These are phyloP conservation scores for Misgurnus mizolepis DNA, from an alignment of 2,113 vertebrate genomes.

Conservation along the genomic window DNA sequence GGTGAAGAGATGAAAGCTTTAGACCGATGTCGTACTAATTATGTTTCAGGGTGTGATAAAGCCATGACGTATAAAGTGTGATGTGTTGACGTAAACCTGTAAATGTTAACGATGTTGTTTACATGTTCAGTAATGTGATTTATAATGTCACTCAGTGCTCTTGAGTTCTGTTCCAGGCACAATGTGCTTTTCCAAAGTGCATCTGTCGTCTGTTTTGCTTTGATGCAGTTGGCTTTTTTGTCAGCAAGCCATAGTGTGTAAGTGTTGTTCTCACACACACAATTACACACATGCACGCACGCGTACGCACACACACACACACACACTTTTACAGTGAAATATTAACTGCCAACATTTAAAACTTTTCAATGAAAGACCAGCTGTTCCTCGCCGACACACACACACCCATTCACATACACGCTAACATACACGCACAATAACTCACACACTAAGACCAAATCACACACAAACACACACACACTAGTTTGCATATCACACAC, in stretches of 20 bases:
- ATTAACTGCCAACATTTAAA: constrained; percentile 68
- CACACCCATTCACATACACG: too few species aligned
- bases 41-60: too few species aligned
- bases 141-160: neutral
- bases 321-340: constrained; percentile 62
- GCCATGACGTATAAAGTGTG: too few species aligned
- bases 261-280: neutral
- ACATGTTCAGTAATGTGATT: neutral
- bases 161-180: neutral
- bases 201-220: constrained; percentile 40
- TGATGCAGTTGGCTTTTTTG: constrained; percentile 55
- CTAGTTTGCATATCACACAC: too few species aligned
- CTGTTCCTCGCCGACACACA: constrained; percentile 60
- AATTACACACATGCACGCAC: neutral
- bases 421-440: too few species aligned
- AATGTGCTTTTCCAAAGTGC: neutral
- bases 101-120: neutral
- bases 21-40: too few species aligned
- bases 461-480: too few species aligned
- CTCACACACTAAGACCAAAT: too few species aligned
- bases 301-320: neutral
- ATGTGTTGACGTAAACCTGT: neutral
- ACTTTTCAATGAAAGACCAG: constrained; percentile 75
- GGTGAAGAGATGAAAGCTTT: too few species aligned
- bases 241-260: constrained; percentile 50